These are phyloP conservation scores for Protonemura montana DNA, from an alignment of 2,888 invertebrate genomes.

Conservation along the genomic window DNA sequence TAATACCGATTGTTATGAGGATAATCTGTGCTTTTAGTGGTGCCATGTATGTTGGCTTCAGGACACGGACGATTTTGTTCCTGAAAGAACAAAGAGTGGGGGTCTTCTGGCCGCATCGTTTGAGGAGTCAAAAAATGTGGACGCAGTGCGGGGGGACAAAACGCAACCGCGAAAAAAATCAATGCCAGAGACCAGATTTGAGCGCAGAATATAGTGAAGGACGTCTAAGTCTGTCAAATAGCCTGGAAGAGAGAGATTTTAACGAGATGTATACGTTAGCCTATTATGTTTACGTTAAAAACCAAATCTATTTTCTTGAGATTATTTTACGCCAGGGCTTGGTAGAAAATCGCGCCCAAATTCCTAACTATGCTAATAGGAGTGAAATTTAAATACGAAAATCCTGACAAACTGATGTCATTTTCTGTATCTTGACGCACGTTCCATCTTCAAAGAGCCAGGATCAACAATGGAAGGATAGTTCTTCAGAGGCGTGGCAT, in stretches of 20 bases:
- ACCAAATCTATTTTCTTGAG: not conserved
- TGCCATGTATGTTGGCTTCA: no score
- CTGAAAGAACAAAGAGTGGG: no score
- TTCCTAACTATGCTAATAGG: not conserved
- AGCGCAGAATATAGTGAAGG: not conserved
- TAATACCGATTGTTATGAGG: not conserved
- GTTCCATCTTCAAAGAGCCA: not conserved
- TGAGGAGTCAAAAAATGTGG: not conserved
- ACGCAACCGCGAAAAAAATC: not conserved
- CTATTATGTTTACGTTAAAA: no score
- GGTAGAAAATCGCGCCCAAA: not conserved
- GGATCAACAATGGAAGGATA: slow-evolving; percentile 7
- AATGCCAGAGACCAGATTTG: not conserved
- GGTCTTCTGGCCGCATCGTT: no score
- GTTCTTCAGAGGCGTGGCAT: not conserved
- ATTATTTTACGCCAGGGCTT: not conserved
- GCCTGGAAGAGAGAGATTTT: no score
- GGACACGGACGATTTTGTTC: no score
- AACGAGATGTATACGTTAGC: no score
- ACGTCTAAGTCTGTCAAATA: no score
- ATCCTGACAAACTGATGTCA: not conserved
- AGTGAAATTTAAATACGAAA: not conserved
- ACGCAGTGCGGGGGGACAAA: not conserved
- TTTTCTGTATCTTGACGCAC: not conserved
- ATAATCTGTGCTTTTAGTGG: no score